These are phyloP conservation scores for Trachemys scripta DNA, from an alignment of 2,113 vertebrate genomes.

Conservation along the genomic window DNA sequence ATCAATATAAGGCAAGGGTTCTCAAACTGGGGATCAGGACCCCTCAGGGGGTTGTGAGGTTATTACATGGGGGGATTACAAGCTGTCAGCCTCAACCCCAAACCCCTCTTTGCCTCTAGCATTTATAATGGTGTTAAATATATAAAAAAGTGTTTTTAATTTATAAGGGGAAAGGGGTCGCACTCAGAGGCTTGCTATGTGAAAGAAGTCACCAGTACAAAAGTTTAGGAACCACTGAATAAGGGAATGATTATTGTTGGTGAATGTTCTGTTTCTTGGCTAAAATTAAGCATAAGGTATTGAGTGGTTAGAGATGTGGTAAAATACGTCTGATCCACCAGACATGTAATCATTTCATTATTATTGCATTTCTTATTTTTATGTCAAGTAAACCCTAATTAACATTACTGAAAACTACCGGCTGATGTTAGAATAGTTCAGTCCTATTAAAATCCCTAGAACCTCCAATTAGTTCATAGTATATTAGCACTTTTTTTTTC, in stretches of 20 bases:
- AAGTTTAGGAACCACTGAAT: too few relatives aligned
- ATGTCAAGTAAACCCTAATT: conserved; percentile 31
- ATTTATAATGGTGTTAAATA: too few relatives aligned
- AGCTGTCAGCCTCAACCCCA: too few relatives aligned
- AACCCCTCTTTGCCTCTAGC: too few relatives aligned
- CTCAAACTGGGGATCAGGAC: too few relatives aligned
- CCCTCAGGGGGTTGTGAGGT: too few relatives aligned
- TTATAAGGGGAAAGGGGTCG: too few relatives aligned
- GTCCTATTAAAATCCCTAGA: neutral
- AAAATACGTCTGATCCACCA: conserved; percentile 3
- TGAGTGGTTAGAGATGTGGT: neutral
- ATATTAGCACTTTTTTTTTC: conserved; percentile 20
- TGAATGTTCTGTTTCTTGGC: neutral
- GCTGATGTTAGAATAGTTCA: neutral
- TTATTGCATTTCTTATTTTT: conserved; percentile 23
- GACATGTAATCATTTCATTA: neutral
- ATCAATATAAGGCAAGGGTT: neutral
- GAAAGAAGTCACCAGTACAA: too few relatives aligned
- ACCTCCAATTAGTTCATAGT: neutral
- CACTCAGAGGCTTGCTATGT: too few relatives aligned
- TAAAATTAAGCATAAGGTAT: neutral
- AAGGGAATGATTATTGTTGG: neutral
- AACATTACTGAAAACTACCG: neutral
- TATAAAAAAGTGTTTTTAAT: too few relatives aligned
- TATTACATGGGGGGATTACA: too few relatives aligned